A percentile compares a stretch with the other conserved stretches of the same genome.
Conservation (phyloP, 2,113 vertebrate genomes). For the Toxotes jaculatrix region DNA sequence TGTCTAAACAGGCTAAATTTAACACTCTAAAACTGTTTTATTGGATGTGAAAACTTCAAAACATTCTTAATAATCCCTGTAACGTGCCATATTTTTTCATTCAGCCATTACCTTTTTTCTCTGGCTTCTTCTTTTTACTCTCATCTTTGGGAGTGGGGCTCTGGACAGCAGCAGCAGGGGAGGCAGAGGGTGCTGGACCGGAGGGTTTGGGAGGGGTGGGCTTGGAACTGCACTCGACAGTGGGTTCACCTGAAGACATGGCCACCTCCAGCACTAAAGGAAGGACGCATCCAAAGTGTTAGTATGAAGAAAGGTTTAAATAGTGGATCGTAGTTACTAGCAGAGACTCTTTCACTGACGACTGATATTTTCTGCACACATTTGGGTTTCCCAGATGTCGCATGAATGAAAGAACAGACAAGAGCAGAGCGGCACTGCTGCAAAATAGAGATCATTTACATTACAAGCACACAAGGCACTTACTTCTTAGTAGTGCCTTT, state of each 20-base stretch:
- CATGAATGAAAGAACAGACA: slow-evolving; percentile 1
- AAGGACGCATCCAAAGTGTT: slow-evolving; percentile 17
- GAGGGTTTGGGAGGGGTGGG: slow-evolving; percentile 60
- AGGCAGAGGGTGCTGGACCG: slow-evolving; percentile 65
- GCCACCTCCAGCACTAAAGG: slow-evolving; percentile 87
- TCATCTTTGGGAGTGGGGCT: slow-evolving; percentile 81
- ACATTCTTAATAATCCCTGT: background rate
- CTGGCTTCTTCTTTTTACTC: slow-evolving; percentile 90
- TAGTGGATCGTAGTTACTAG: background rate
- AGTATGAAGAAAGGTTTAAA: background rate
- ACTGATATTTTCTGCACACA: background rate
- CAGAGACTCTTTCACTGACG: background rate
- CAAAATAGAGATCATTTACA: slow-evolving; percentile 3
- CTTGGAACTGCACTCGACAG: slow-evolving; percentile 69
- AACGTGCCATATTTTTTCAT: background rate
- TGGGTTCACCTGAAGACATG: slow-evolving; percentile 73
- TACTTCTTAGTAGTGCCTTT: slow-evolving; percentile 25
- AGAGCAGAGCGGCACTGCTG: background rate
- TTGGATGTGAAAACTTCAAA: slow-evolving; percentile 27
- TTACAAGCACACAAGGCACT: slow-evolving; percentile 17
- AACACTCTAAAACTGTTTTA: slow-evolving; percentile 8
- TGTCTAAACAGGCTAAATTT: background rate
- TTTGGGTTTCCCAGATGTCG: background rate
- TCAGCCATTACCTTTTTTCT: slow-evolving; percentile 90
- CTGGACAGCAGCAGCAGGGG: slow-evolving; percentile 54